Percentiles rank a stretch among this genome's conserved stretches.
Evolutionary conservation across 2,797 vertebrate genomes (phyloP).

Genomic region (Halcyon chelicuti): DNA sequence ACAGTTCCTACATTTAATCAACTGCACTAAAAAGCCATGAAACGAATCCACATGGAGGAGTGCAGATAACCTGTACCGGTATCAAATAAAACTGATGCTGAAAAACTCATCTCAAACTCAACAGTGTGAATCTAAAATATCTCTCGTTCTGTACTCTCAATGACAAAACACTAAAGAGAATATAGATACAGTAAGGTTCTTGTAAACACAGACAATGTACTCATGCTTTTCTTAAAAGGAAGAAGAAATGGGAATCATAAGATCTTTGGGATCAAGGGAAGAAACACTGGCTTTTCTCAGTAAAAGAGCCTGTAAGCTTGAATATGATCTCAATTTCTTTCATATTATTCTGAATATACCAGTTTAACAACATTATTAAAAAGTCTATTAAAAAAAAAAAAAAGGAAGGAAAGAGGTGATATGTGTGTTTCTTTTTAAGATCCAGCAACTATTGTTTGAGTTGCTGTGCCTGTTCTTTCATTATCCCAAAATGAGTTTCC

Average conservation of each 20-base stretch:
- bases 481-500: conserved; percentile 65
- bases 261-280: conserved; percentile 16
- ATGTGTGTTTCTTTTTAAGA: conserved; percentile 34
- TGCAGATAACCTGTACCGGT: background rate
- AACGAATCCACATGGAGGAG: background rate
- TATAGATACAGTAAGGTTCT: background rate
- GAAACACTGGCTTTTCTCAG: background rate
- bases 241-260: background rate
- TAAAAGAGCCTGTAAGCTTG: background rate
- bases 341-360: background rate
- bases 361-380: conserved; percentile 20
- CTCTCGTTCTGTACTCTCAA: background rate
- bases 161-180: background rate
- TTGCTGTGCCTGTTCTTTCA: conserved; percentile 53
- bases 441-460: conserved; percentile 37
- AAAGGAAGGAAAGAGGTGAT: conserved; percentile 60
- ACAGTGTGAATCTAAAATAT: background rate
- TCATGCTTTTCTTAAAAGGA: background rate
- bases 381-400: background rate
- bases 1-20: background rate
- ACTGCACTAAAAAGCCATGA: background rate
- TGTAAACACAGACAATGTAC: background rate
- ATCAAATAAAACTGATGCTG: background rate
- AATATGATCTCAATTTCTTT: conserved; percentile 12
- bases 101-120: background rate